Base-by-base conservation (phyloP, 2,888 invertebrate species). In the Eulithis testata region DNA sequence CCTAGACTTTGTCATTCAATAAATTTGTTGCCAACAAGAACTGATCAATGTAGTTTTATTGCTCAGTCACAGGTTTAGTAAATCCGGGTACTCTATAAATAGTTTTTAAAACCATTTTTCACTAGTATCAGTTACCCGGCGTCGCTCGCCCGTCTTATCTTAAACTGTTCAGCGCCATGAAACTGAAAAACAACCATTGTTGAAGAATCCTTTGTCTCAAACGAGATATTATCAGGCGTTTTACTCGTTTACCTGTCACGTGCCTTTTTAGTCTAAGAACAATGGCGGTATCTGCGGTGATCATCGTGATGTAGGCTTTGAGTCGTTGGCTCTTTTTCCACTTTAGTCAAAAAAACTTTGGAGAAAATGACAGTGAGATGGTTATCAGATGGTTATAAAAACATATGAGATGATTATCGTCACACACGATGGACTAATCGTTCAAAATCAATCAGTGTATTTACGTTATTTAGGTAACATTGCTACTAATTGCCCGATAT, bases 181-280 rank as follows among this genome's bases (percentile, higher is more conserved):
- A 85, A 83, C 84, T 85, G 84, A 85, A 85, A 68, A 70, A 70
- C 70, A 68, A 65, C 65, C 63, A 64, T 66, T 66, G 68, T 66
- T 63, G 63, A 65, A 52, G 62, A 57, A 50, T 71, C 82, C 87
- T 90, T 91, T 91, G 90, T 90, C 85, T 91, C 85, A 82, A 86
- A 88, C 86, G 80, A 86, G 89, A 90, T 90, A 86, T 85, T 89
- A 91, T 90, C 91, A 84, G 83, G 79, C 81, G 83, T 86, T 54
- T 89, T 88, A 87, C 87, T 86, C 83, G 88, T 85, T 88, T 88
- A 89, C 90, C 88, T 88, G 87, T 60, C 68, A 59, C 53, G 61
- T 47, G 65, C 65, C 68, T 60, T 65, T 62, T 65, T 65, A 59
- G 54, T 56, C 37, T 47, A 36, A 14, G 8, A 56, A 66, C 63